Evolutionary conservation across 2,888 invertebrate genomes (phyloP).

Genomic region (Rhagophthalmus giganteus): DNA sequence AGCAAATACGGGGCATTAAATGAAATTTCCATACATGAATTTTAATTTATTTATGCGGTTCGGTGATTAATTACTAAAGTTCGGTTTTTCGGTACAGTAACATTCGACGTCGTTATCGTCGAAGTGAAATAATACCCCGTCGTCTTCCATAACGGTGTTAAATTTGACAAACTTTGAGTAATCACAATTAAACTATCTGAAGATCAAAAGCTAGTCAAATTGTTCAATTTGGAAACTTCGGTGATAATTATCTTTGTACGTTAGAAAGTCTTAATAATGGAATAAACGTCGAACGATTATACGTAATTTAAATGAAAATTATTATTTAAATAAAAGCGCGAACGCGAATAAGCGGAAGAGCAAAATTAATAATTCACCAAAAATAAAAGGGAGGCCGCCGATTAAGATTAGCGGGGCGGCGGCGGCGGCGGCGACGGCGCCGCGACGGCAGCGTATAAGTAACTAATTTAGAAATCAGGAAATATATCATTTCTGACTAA

Average conservation of each 20-base stretch:
- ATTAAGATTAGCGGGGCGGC: no score
- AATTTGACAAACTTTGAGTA: slow-evolving; percentile 37
- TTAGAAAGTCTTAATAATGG: no score
- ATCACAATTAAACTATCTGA: slow-evolving; percentile 41
- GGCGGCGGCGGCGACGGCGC: no score
- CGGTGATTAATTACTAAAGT: slow-evolving; percentile 7
- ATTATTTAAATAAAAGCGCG: no score
- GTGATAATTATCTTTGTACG: slow-evolving; percentile 34
- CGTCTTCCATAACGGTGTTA: slow-evolving; percentile 26
- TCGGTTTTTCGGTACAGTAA: slow-evolving; percentile 7
- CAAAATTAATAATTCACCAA: no score
- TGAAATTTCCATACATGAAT: slow-evolving; percentile 19
- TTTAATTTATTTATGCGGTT: slow-evolving; percentile 11
- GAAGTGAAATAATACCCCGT: slow-evolving; percentile 9
- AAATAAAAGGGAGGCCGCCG: no score
- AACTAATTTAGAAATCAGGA: slow-evolving; percentile 9
- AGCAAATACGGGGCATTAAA: slow-evolving; percentile 9
- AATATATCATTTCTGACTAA: slow-evolving; percentile 25
- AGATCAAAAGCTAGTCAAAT: slow-evolving; percentile 41
- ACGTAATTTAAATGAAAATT: no score
- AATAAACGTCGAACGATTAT: no score
- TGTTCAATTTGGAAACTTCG: slow-evolving; percentile 40
- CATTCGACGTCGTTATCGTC: slow-evolving; percentile 2
- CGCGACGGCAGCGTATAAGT: no score
- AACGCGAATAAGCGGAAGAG: no score